phyloP scores from a whole-genome alignment of 2,888 invertebrate species.

The Drosophila suboccidentalis region DNA sequence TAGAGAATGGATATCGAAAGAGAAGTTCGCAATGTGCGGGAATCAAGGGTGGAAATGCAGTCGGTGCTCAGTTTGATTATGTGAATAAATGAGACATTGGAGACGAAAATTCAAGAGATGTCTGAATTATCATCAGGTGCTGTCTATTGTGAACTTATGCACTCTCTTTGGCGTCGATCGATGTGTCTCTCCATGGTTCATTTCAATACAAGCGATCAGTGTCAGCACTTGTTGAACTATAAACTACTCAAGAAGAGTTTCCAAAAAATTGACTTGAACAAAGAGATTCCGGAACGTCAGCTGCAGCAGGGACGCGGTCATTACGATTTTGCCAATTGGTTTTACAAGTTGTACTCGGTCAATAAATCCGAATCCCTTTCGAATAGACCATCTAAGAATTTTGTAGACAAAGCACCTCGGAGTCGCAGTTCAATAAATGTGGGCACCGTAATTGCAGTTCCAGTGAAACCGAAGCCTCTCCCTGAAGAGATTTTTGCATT shows the following conservation, averaged over 20 bases:
- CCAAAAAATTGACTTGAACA: background rate
- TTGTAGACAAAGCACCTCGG: background rate
- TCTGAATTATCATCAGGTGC: conserved; percentile 8
- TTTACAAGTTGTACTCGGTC: background rate
- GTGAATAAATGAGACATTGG: conserved; percentile 7
- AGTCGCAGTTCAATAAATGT: background rate
- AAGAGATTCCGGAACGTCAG: background rate
- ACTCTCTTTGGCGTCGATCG: background rate
- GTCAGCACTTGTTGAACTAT: background rate
- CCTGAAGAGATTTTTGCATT: background rate
- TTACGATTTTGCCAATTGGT: conserved; percentile 20
- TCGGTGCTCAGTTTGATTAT: background rate
- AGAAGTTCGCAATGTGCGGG: background rate
- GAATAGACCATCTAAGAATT: background rate
- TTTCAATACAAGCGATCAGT: background rate
- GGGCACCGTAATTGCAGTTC: background rate
- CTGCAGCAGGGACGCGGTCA: conserved; percentile 4
- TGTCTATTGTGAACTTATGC: conserved; percentile 17
- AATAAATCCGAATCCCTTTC: background rate
- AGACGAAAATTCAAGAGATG: background rate
- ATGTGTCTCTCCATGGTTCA: background rate
- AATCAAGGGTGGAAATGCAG: background rate
- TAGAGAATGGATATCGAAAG: background rate
- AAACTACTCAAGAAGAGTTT: background rate
- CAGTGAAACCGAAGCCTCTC: background rate